phyloP scores from a whole-genome alignment of 2,888 invertebrate species.

The Meganola albula region DNA sequence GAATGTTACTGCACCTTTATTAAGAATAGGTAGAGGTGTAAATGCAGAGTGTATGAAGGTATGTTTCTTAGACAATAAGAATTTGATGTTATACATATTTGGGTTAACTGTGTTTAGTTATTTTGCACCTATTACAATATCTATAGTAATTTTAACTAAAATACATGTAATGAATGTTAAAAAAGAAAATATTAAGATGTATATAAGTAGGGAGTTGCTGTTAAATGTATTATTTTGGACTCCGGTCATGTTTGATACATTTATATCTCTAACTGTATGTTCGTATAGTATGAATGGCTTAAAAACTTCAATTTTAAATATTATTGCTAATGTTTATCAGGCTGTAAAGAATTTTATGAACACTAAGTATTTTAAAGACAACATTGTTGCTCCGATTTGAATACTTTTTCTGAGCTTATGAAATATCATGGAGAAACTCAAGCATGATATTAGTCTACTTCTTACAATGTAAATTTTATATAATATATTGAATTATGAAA shows the following conservation, averaged over 20 bases:
- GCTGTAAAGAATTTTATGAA: conserved; percentile 64
- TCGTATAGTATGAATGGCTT: conserved; percentile 53
- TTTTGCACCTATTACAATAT: conserved; percentile 65
- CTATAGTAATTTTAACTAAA: conserved; percentile 59
- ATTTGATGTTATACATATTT: conserved; percentile 57
- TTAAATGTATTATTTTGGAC: conserved; percentile 69
- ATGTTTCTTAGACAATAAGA: conserved; percentile 59
- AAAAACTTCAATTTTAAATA: conserved; percentile 55
- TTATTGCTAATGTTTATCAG: conserved; percentile 68
- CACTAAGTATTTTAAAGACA: conserved; percentile 59
- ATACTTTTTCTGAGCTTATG: no score
- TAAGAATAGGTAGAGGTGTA: conserved; percentile 39
- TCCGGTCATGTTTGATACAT: conserved; percentile 66
- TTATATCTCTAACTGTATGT: conserved; percentile 58
- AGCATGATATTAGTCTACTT: no score
- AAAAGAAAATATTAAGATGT: conserved; percentile 46
- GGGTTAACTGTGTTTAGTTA: conserved; percentile 51
- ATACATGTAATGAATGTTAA: conserved; percentile 55
- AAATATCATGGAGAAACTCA: no score
- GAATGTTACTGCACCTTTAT: conserved; percentile 34
- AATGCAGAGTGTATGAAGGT: conserved; percentile 50
- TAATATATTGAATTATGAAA: no score
- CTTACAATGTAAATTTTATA: no score
- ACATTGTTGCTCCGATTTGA: conserved; percentile 48
- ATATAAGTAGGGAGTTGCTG: conserved; percentile 57